Conservation (phyloP, 1,140 invertebrate species). For the Scaptomyza hsui region DNA sequence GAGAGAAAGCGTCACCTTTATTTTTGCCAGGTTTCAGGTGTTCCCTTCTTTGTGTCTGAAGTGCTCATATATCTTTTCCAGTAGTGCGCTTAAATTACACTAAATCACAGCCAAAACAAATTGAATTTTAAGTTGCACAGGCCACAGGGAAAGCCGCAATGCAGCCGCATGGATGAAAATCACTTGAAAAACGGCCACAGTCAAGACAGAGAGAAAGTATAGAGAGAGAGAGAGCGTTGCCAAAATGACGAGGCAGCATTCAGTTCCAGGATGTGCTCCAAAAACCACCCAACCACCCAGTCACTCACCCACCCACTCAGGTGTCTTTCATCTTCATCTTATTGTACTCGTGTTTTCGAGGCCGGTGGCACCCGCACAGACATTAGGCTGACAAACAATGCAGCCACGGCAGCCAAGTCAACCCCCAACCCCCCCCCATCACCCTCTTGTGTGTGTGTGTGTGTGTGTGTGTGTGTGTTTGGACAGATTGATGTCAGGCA, state of each 20-base stretch:
- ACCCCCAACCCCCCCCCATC: not conserved
- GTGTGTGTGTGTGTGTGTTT: slow-evolving; percentile 39
- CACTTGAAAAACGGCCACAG: slow-evolving; percentile 59
- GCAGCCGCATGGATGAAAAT: slow-evolving; percentile 70
- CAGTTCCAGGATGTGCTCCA: slow-evolving; percentile 11
- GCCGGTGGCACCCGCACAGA: slow-evolving; percentile 49
- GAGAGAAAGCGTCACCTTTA: slow-evolving; percentile 5
- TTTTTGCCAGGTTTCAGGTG: slow-evolving; percentile 34
- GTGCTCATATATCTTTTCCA: slow-evolving; percentile 72
- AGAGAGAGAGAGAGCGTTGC: slow-evolving; percentile 43
- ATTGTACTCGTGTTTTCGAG: slow-evolving; percentile 66
- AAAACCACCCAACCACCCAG: not conserved
- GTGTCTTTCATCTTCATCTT: slow-evolving; percentile 80
- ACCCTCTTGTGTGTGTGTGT: not conserved
- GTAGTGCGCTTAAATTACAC: slow-evolving; percentile 78
- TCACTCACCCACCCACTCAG: slow-evolving; percentile 36
- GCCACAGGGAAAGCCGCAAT: slow-evolving; percentile 71
- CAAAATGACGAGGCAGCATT: slow-evolving; percentile 73
- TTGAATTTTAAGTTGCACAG: slow-evolving; percentile 75
- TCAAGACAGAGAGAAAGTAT: not conserved
- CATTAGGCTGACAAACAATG: slow-evolving; percentile 81
- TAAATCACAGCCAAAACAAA: slow-evolving; percentile 81
- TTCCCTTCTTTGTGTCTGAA: slow-evolving; percentile 24
- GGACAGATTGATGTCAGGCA: slow-evolving; percentile 72
- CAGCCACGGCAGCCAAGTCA: slow-evolving; percentile 35